Evolutionary conservation across 2,797 vertebrate genomes (phyloP).

Genomic region (Neoniphon sammara): DNA sequence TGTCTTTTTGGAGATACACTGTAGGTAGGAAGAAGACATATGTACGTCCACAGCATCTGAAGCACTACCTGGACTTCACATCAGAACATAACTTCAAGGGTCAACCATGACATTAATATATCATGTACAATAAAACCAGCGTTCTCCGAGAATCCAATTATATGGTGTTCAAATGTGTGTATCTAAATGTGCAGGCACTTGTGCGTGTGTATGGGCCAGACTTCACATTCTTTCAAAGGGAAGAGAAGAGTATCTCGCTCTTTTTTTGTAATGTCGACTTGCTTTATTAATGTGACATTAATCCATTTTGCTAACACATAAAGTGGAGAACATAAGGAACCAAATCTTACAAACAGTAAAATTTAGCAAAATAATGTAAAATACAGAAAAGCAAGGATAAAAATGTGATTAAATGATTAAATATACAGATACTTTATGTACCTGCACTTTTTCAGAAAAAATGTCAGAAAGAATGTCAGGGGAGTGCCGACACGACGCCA

Average conservation of each 20-base stretch:
- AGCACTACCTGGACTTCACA: slow-evolving; percentile 38
- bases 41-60: slow-evolving; percentile 50
- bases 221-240: neutral
- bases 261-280: too few relatives aligned
- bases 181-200: slow-evolving; percentile 27
- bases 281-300: too few relatives aligned
- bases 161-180: slow-evolving; percentile 20
- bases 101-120: slow-evolving; percentile 33
- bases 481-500: too few relatives aligned
- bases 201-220: neutral
- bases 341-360: too few relatives aligned
- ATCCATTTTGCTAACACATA: too few relatives aligned
- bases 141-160: slow-evolving; percentile 31
- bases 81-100: slow-evolving; percentile 27
- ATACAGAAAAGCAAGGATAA: too few relatives aligned
- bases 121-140: slow-evolving; percentile 20
- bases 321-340: too few relatives aligned
- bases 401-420: too few relatives aligned
- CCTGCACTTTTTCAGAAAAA: too few relatives aligned
- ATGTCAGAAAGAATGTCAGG: too few relatives aligned
- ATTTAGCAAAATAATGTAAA: too few relatives aligned
- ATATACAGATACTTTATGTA: too few relatives aligned
- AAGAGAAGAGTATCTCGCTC: neutral
- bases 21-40: slow-evolving; percentile 39
- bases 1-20: slow-evolving; percentile 49